Evolutionary conservation across 2,113 vertebrate genomes (phyloP), one percentile per base, ranked within the genome.

Genomic region (Rutilus rutilus): DNA sequence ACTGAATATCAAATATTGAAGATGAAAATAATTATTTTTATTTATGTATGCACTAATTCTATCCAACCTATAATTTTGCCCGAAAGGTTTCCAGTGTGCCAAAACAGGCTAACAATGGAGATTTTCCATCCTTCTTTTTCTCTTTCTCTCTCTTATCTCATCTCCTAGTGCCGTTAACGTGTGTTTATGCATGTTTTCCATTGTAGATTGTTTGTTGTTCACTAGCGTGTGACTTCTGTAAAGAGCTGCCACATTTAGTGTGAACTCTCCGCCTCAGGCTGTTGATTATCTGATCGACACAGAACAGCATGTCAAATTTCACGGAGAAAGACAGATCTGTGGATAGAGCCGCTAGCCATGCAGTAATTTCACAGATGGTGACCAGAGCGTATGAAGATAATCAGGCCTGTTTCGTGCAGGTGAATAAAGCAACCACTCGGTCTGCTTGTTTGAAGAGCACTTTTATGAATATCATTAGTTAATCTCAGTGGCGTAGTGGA

Each of bases 301-400:
- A 74, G 23, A 45, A 73, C 39, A 73, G 69, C 36, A 45, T 73
- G 69, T 73, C 36, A 42, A 14, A 42, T 45, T n/a, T 45, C 69
- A 73, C 39, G 12, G 9, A 62, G 23, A 62, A 79, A 79, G 77
- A 79, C 33, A 79, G 77, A n/a, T 14, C 54, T 42, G 33, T 60
- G 54, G 23, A 27, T 80, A 27, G 23, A 45, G 59, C 78, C 14
- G 39, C 39, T 27, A 45, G 78, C 57, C 23, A 64, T 64, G 23
- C 78, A 64, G 57, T 30, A n/a, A 80, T 47, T 80, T 80, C 78
- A 80, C 78, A 80, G 78, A 64, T 64, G 78, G 78, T 64, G 59
- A 47, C n/a, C 78, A 80, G 36, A 47, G 23, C 14, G 2, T 47
- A 6, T 75, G n/a, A 45, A 21, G 69, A 80, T 80, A 45, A 80